Evolutionary conservation across 2,888 invertebrate species (phyloP), one percentile per base, ranked within the genome.

Genomic region (Julus scandinavius): DNA sequence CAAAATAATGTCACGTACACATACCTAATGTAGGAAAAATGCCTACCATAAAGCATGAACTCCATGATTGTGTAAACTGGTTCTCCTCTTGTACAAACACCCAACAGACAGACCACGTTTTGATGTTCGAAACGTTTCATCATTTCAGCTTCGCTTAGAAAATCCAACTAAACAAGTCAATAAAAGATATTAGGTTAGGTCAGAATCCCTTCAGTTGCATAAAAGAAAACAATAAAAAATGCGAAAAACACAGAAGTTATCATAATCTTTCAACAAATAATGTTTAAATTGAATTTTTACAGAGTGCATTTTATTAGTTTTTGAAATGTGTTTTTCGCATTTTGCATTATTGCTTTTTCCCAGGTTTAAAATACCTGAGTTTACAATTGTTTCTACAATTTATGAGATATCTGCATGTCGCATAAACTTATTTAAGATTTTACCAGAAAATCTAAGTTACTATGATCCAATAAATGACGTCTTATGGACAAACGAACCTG

Each of bases 11-110:
- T 29, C 29, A 40, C 85, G 29, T 15, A 86, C 86, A n/a, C 58
- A 41, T n/a, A 54, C 17, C 72, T 50, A 29, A 87, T n/a, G 17
- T 29, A 50, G 41, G 85, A 41, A 50, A 20, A 41, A 29, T 38
- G 45, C 15, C 90, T 90, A 94, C 94, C 98, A 92, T 97, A 97
- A 63, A 98, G 93, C 96, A 97, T 96, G 91, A 97, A 97, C 92
- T 98, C 98, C 97, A 98, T 98, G 17, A 98, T 95, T 0, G 96
- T 96, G 91, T 96, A 96, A 85, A 97, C 96, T 0, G 98, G 97
- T 91, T 97, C 97, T 85, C 94, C 95, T 91, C 96, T 95, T 0
- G 97, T 96, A 91, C 97, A 96, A 15, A 98, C 97, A 0, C 96
- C 98, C 38, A 97, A 93, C 50, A 98, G 93, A 90, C 95, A 95